Evolutionary conservation across 1,140 invertebrate genomes (phyloP), one percentile per base, ranked within the genome.

Genomic region (Zaprionus nigranus): DNA sequence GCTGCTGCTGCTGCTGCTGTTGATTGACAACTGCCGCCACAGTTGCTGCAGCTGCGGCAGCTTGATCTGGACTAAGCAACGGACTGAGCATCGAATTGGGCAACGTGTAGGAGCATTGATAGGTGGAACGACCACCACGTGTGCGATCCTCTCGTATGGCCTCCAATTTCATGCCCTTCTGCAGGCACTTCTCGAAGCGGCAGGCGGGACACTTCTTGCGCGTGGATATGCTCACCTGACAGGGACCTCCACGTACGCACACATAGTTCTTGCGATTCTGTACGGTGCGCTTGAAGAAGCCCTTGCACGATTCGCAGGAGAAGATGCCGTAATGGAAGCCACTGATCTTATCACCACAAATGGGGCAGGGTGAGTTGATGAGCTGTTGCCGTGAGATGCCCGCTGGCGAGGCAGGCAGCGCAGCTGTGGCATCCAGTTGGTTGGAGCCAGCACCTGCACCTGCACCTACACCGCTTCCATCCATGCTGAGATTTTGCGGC

Each of bases 221-320:
- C 26, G 98, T 99, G 7, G 96, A 96, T 12, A 98, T 97, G 3
- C 96, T 97, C 15, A 99, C 97, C 4, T 97, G 96, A 93, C 98
- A 99, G 62, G 96, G 96, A 0, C 97, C 97, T 15, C 97, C 97
- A 53, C 97, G 95, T 54, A 99, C 94, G 93, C 98, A 99, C 70
- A 98, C 96, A 93, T 99, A 99, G 92, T 98, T 97, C 93, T 99
- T 99, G 60, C 98, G 96, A 93, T 99, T 99, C 94, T 99, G 98
- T 5, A 99, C 98, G 49, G 98, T 99, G 73, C 98, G 95, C 93
- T 99, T 99, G 94, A 99, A 99, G 93, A 99, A 99, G 4, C 98
- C 98, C 94, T 99, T 99, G 92, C 97, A 99, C 12, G 97, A 98
- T 92, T 99, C 98, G 93, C 98, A 99, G 12, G 98, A 98, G 93